Conservation (phyloP, 1,140 invertebrate genomes). For the Saxidomus purpurata region DNA sequence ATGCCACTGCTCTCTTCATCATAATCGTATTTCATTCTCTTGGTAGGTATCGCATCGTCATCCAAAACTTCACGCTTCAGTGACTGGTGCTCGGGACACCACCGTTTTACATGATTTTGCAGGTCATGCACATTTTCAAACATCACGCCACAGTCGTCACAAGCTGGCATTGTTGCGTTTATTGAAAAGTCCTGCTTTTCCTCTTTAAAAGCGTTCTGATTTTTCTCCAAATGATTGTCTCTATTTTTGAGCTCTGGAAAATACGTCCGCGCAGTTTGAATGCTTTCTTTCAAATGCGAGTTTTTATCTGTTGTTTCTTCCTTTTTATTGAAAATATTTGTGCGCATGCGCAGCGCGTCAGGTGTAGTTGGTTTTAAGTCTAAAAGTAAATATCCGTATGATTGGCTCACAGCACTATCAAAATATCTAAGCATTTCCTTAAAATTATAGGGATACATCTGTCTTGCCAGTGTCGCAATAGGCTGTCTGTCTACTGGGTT, state of each 20-base stretch:
- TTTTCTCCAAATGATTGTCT: background rate
- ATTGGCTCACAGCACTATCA: too few species aligned
- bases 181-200: background rate
- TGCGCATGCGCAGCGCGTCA: background rate
- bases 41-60: background rate
- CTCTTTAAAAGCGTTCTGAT: background rate
- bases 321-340: too few species aligned
- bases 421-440: too few species aligned
- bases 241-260: background rate
- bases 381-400: too few species aligned
- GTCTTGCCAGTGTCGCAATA: background rate
- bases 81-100: background rate
- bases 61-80: background rate
- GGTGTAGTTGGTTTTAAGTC: background rate
- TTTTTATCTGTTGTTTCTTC: background rate
- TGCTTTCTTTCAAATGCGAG: background rate
- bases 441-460: too few species aligned
- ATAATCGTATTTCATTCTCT: background rate
- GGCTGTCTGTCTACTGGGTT: slow-evolving; percentile 50
- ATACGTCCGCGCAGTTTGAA: background rate
- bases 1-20: background rate
- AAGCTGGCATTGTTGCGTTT: background rate
- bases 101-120: background rate
- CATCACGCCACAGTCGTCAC: background rate
- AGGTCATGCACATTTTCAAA: background rate